Evolutionary conservation across 2,888 invertebrate genomes (phyloP).

Genomic region (Diaprepes abbreviatus): DNA sequence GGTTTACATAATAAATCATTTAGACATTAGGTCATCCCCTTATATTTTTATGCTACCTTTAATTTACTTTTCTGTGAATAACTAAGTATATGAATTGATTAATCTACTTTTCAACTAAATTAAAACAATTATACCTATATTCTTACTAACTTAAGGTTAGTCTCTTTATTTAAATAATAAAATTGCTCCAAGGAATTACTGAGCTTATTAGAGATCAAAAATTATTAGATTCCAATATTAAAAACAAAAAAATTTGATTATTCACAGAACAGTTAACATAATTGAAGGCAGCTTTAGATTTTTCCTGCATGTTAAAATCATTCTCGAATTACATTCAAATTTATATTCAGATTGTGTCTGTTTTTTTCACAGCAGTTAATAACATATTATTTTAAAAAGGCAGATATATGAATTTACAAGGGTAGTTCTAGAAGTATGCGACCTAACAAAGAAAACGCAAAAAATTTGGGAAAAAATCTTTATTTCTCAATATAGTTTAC

Average conservation of each 20-base stretch:
- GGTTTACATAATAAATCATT: slow-evolving; percentile 52
- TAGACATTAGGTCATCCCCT: slow-evolving; percentile 23
- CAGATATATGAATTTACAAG: no score
- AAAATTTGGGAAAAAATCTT: no score
- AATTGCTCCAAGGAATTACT: no score
- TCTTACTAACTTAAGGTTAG: no score
- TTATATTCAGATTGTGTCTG: background rate
- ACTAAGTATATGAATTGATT: background rate
- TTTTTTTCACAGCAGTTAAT: slow-evolving; percentile 2
- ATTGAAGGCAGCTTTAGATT: background rate
- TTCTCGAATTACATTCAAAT: background rate
- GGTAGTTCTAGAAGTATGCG: no score
- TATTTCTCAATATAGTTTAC: no score
- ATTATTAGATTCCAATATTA: no score
- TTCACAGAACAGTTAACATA: no score
- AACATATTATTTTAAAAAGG: no score
- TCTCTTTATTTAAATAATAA: no score
- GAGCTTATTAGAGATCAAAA: no score
- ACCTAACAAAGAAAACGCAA: no score
- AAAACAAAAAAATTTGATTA: background rate
- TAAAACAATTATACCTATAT: background rate
- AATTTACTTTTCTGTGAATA: background rate
- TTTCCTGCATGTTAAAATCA: slow-evolving; percentile 1
- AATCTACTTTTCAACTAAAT: background rate
- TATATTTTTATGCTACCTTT: background rate